phyloP scores from a whole-genome alignment of 1,140 invertebrate species.

The Microplitis mediator region DNA sequence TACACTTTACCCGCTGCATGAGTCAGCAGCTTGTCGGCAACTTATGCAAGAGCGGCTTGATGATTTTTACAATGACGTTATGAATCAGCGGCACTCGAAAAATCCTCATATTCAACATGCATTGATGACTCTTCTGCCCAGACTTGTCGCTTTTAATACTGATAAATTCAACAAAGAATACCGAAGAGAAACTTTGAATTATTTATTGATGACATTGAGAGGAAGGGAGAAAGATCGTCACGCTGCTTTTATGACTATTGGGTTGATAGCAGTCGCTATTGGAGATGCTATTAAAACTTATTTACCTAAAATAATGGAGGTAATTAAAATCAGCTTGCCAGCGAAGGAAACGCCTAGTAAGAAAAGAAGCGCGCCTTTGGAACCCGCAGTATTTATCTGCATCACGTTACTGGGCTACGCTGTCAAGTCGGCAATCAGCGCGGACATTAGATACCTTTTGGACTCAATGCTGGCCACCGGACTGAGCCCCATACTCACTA shows the following conservation, averaged over 20 bases:
- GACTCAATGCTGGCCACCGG: constrained; percentile 93
- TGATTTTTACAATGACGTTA: constrained; percentile 79
- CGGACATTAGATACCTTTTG: constrained; percentile 83
- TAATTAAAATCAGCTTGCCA: constrained; percentile 81
- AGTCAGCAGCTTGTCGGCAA: constrained; percentile 86
- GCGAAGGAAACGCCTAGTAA: constrained; percentile 76
- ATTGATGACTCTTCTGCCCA: constrained; percentile 86
- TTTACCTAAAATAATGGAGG: constrained; percentile 84
- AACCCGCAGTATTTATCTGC: constrained; percentile 92
- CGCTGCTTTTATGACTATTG: constrained; percentile 87
- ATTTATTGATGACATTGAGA: constrained; percentile 77
- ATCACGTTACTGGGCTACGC: constrained; percentile 92
- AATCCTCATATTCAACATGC: constrained; percentile 86
- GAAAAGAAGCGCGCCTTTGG: constrained; percentile 72
- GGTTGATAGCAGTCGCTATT: constrained; percentile 89
- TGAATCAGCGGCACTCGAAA: constrained; percentile 77
- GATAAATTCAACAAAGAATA: constrained; percentile 81
- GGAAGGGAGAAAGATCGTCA: constrained; percentile 83
- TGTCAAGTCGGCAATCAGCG: constrained; percentile 74
- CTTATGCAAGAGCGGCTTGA: constrained; percentile 85
- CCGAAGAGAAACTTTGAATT: constrained; percentile 76
- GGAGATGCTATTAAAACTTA: constrained; percentile 81
- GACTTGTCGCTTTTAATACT: constrained; percentile 91
- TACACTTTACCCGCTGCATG: constrained; percentile 66
- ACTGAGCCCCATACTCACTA: constrained; percentile 87